These are phyloP conservation scores for Ia io DNA, from an alignment of 2,113 vertebrate species.

Conservation along the genomic window DNA sequence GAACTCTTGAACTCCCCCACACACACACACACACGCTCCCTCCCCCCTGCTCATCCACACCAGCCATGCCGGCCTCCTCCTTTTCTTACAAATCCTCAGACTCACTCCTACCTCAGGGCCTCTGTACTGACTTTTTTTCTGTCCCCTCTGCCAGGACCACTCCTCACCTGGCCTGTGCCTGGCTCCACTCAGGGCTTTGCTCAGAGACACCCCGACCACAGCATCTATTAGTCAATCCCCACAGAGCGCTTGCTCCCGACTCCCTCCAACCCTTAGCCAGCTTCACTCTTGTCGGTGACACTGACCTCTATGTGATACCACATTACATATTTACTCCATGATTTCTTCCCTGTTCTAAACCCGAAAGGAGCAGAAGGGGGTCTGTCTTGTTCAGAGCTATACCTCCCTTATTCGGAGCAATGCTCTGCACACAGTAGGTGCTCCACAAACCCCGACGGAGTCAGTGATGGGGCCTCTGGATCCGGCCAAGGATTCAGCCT, in stretches of 20 bases:
- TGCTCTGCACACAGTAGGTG: not conserved
- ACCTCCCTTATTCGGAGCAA: not conserved
- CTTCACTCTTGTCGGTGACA: fast-evolving
- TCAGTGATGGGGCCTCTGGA: not conserved
- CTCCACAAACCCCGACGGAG: fast-evolving
- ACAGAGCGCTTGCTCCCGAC: not conserved
- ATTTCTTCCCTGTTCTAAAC: not conserved
- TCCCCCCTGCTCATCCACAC: not conserved
- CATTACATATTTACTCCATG: too few species aligned
- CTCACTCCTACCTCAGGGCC: not conserved
- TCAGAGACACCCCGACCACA: not conserved
- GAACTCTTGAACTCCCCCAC: not conserved
- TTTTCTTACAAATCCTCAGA: not conserved
- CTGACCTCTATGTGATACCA: fast-evolving
- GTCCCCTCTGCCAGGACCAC: not conserved
- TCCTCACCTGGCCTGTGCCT: not conserved
- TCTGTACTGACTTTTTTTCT: not conserved
- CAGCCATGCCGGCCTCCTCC: not conserved
- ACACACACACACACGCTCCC: too few species aligned
- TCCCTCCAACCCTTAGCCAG: not conserved
- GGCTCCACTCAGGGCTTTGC: not conserved
- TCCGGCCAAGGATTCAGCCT: not conserved
- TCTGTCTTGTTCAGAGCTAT: fast-evolving
- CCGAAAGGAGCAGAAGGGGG: fast-evolving
- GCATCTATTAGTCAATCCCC: fast-evolving